phyloP scores from a whole-genome alignment of 2,888 invertebrate genomes.

The Drosophila lutescens region DNA sequence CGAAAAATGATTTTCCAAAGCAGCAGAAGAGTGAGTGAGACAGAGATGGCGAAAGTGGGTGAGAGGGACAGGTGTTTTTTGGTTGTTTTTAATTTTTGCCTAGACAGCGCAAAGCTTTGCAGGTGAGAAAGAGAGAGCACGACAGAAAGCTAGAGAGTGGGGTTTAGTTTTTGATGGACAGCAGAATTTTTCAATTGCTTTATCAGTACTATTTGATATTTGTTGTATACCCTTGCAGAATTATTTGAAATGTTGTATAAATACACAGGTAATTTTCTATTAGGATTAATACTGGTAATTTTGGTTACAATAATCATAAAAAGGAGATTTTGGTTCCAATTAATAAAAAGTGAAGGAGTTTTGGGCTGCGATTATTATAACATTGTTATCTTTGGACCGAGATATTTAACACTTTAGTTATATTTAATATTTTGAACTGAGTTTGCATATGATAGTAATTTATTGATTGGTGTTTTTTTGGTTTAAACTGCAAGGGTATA shows the following conservation, averaged over 20 bases:
- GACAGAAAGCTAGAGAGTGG: conserved; percentile 12
- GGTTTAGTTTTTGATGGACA: neutral
- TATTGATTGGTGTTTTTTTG: neutral
- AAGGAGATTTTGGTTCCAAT: no score
- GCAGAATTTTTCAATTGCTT: neutral
- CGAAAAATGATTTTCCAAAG: conserved; percentile 15
- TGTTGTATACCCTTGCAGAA: conserved; percentile 13
- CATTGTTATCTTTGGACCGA: no score
- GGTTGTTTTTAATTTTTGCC: neutral
- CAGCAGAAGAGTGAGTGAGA: conserved; percentile 14
- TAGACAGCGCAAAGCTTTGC: conserved; percentile 19
- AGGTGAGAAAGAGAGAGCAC: conserved; percentile 6
- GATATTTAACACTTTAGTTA: no score
- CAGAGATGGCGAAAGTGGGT: conserved; percentile 11
- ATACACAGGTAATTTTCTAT: no score
- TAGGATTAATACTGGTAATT: no score
- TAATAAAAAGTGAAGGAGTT: no score
- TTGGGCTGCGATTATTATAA: no score
- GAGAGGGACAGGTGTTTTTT: conserved; percentile 5
- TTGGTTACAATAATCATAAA: no score
- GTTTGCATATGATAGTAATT: neutral
- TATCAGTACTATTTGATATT: neutral
- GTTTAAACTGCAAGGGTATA: conserved; percentile 15
- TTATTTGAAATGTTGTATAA: no score
- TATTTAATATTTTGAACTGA: no score